These are phyloP conservation scores for Trichogramma dendrolimi DNA, from an alignment of 2,888 invertebrate species.

Conservation along the genomic window DNA sequence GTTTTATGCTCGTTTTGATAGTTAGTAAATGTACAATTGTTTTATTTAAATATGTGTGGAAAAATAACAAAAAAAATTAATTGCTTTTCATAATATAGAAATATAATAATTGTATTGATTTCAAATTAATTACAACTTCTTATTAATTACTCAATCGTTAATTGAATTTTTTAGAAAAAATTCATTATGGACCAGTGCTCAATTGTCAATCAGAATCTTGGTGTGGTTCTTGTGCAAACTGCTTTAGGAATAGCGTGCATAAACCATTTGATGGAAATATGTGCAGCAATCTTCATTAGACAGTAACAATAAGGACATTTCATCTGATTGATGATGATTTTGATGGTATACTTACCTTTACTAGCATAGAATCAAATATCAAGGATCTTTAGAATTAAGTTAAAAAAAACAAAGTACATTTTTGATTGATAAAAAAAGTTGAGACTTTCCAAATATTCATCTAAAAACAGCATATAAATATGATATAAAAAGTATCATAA, in stretches of 20 bases:
- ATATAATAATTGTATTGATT: background rate
- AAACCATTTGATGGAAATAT: constrained; percentile 41
- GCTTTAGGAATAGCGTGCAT: constrained; percentile 45
- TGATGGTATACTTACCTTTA: constrained; percentile 44
- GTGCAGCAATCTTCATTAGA: constrained; percentile 43
- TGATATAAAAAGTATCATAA: constrained; percentile 31
- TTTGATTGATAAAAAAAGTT: constrained; percentile 44
- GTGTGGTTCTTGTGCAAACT: constrained; percentile 51
- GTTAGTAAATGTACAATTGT: too few relatives aligned
- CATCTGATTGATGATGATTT: constrained; percentile 43
- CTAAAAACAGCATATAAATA: constrained; percentile 48
- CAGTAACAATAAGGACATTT: constrained; percentile 44
- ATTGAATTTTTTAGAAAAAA: background rate
- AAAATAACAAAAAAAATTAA: too few relatives aligned
- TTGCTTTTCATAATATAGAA: background rate
- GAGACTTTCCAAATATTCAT: constrained; percentile 41
- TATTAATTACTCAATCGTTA: background rate
- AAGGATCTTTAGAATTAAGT: constrained; percentile 40
- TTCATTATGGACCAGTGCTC: constrained; percentile 41
- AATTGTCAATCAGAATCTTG: constrained; percentile 44
- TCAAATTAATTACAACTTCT: background rate
- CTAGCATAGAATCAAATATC: constrained; percentile 33
- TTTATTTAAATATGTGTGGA: too few relatives aligned
- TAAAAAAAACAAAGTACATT: constrained; percentile 42
- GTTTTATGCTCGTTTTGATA: too few relatives aligned